Percentiles rank a stretch among this genome's conserved stretches.
Conservation (phyloP, 2,113 vertebrate genomes). For the Amphiprion percula region DNA sequence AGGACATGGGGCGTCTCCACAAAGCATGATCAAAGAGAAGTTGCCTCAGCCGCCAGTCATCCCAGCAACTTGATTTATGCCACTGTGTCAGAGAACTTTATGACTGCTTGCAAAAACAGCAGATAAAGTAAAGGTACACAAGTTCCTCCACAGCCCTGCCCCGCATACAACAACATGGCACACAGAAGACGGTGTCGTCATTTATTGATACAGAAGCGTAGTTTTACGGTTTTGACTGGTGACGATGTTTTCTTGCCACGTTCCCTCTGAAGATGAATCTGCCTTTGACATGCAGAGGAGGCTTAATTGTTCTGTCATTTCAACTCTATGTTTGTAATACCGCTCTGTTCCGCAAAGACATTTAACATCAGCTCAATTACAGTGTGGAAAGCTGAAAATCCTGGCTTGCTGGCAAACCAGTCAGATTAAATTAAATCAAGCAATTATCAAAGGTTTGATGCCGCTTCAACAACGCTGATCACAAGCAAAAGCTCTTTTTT, state of each 20-base stretch:
- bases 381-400: slow-evolving; percentile 55
- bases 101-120: slow-evolving; percentile 59
- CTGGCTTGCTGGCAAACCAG: slow-evolving; percentile 29
- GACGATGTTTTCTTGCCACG: slow-evolving; percentile 7
- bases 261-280: slow-evolving; percentile 31
- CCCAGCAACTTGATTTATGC: slow-evolving; percentile 79
- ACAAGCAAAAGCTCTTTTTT: slow-evolving; percentile 42
- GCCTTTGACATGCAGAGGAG: slow-evolving; percentile 27
- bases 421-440: slow-evolving; percentile 59
- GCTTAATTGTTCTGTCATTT: slow-evolving; percentile 50
- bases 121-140: slow-evolving; percentile 49
- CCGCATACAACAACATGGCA: slow-evolving; percentile 2
- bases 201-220: neutral
- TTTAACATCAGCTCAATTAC: slow-evolving; percentile 57
- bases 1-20: slow-evolving; percentile 85
- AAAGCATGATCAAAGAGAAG: slow-evolving; percentile 89
- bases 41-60: slow-evolving; percentile 85
- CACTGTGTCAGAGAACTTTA: slow-evolving; percentile 74
- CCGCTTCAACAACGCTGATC: slow-evolving; percentile 48
- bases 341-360: slow-evolving; percentile 36
- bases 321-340: slow-evolving; percentile 35
- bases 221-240: slow-evolving; percentile 11
- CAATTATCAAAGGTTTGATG: slow-evolving; percentile 56
- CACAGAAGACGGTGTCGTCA: neutral
- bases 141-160: slow-evolving; percentile 20